Base-by-base conservation (phyloP, 2,113 vertebrate genomes). In the Octodon degus region DNA sequence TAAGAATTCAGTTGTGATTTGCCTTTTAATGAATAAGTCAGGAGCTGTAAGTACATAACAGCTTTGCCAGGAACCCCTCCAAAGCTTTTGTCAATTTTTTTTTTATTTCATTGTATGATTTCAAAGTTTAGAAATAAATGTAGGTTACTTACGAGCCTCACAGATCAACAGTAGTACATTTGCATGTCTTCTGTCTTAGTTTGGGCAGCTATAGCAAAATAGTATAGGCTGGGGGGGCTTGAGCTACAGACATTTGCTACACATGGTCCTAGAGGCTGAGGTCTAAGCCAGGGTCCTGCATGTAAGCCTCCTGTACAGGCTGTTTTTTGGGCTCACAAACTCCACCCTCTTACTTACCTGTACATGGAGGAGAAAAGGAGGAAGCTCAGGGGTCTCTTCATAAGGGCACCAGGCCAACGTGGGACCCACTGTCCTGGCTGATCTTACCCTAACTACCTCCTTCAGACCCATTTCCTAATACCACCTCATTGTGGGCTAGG, bases 51-150 rank as follows among this genome's bases (percentile, higher is more conserved):
- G 86, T 79, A 19, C 27, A 97, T 94, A 85, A 67, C 81, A 82
- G 2, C 93, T 96, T 95, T 83, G 72, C 86, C 91, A 93, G 96
- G 89, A 96, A 87, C 76, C 84, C 96, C 97, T 97, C 90, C 94
- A 72, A 96, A 97, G 82, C 53, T 90, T 94, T 86, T 34, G 82
- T 84, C 19, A 53, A 50, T 90, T 76, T 90, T 90, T 76, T 90
- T 96, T 97, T 97, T 93, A 86, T 94, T 95, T 97, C 94, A 13
- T 90, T 81, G 67, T 89, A 89, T 79, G 94, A 96, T 93, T 96
- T 1, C 53, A 94, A 97, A 60, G 77, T 96, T 93, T 97, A 95
- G 86, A 97, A 97, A 89, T 92, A 97, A 98, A 97, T 94, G 96
- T 79, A 74, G 94, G 97, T 95, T 91, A 22, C 93, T 96, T 96